Percentiles rank a stretch among this genome's conserved stretches.
Conservation (phyloP, 2,888 invertebrate species). For the Cyaniris semiargus region DNA sequence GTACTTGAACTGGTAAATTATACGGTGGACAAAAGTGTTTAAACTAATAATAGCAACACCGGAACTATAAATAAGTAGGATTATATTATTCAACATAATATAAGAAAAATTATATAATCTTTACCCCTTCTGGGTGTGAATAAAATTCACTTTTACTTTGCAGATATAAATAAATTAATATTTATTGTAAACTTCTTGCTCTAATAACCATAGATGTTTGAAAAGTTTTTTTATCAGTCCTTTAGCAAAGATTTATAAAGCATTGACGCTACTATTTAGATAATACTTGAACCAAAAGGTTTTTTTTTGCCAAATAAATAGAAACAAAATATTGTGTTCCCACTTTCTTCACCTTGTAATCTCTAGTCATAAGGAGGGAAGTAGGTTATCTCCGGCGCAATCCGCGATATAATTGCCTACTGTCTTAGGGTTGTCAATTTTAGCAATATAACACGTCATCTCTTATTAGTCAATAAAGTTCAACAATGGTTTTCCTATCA, state of each 20-base stretch:
- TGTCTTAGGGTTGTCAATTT: too few relatives aligned
- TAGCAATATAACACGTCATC: too few relatives aligned
- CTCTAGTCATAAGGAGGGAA: neutral
- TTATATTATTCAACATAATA: neutral
- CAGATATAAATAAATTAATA: neutral
- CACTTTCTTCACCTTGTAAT: neutral
- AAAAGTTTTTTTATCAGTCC: neutral
- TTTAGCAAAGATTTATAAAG: neutral
- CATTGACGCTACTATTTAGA: too few relatives aligned
- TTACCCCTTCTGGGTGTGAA: neutral
- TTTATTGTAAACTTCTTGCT: neutral
- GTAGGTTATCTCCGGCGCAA: too few relatives aligned
- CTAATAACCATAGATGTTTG: neutral
- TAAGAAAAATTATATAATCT: conserved; percentile 4
- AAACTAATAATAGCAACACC: neutral
- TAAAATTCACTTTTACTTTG: conserved; percentile 20
- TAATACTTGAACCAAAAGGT: too few relatives aligned
- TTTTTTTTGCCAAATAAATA: neutral
- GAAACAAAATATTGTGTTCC: neutral
- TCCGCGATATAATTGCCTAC: too few relatives aligned
- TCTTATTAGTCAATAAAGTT: too few relatives aligned
- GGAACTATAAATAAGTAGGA: conserved; percentile 9
- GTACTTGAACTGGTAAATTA: neutral
- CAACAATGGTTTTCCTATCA: too few relatives aligned
- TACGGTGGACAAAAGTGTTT: neutral